phyloP scores from a whole-genome alignment of 2,113 vertebrate species.

The Prochilodus magdalenae region DNA sequence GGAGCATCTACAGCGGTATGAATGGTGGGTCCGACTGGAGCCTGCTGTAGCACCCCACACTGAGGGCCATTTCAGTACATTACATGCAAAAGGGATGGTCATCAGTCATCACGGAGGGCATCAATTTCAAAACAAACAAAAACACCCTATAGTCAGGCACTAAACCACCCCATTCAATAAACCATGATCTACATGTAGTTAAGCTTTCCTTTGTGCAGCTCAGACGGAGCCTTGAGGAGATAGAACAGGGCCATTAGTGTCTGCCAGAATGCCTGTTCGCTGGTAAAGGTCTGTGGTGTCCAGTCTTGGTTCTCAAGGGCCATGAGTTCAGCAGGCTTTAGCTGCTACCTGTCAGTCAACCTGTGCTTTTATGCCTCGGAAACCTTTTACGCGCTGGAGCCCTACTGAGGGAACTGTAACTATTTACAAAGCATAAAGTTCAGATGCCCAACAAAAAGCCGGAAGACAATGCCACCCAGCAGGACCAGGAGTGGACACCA shows the following conservation, averaged over 20 bases:
- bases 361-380: conserved; percentile 46
- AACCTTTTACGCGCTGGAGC: conserved; percentile 49
- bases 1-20: conserved; percentile 90
- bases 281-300: conserved; percentile 58
- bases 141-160: conserved; percentile 37
- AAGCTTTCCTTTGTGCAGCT: conserved; percentile 49
- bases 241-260: conserved; percentile 45
- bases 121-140: conserved; percentile 36
- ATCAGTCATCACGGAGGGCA: conserved; percentile 34
- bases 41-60: conserved; percentile 58
- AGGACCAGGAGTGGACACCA: conserved; percentile 64
- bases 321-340: conserved; percentile 55
- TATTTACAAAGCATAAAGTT: conserved; percentile 47
- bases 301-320: conserved; percentile 56
- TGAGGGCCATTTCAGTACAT: conserved; percentile 41
- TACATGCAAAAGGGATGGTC: conserved; percentile 47
- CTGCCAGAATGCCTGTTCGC: conserved; percentile 30
- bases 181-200: conserved; percentile 48
- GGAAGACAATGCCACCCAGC: conserved; percentile 55
- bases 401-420: conserved; percentile 45
- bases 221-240: conserved; percentile 36
- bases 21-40: conserved; percentile 79
- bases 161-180: conserved; percentile 51
- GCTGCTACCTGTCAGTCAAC: conserved; percentile 49
- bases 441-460: conserved; percentile 55